Evolutionary conservation across 1,140 invertebrate genomes (phyloP), one percentile per base, ranked within the genome.

Genomic region (Drosophila pallidifrons): DNA sequence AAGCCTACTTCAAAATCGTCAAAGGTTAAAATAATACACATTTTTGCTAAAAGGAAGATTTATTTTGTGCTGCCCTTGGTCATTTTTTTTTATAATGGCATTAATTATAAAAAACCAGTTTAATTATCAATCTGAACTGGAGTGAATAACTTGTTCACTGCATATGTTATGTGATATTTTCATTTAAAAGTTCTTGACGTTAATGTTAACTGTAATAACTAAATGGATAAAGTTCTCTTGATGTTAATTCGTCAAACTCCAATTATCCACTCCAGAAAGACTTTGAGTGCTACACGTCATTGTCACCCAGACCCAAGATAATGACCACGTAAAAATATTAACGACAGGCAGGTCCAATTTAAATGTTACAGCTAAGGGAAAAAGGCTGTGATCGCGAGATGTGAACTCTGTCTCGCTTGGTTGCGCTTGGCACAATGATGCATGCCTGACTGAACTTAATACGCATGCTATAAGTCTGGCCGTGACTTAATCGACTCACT

Each of bases 221-320:
- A 8, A 43, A 43, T 13, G n/a, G 11, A 13, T 6, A 43, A 13
- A 13, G 41, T 6, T 43, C 5, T 43, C 41, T 43, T 43, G 11
- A 43, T 13, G 41, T 46, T 30, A 8, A 51, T 67, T 46, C 25
- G 11, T 28, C 52, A 28, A 57, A 51, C 45, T 58, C 5, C 55
- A 69, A 60, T 69, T 52, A 51, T 15, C 10, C 15, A 5, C 25
- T 35, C 20, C 35, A 43, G 15, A 1, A 4, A 51, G 59, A 75
- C 76, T 67, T 79, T 79, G 73, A 71, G 38, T 47, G 49, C 57
- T 15, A 28, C 15, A 66, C 28, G 45, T 74, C 76, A 58, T 67
- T 79, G 76, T 63, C 76, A 77, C 79, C 71, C 55, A 87, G 82
- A 82, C 75, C 74, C 45, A 66, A 79, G 77, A 20, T 16, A 55